Conservation (phyloP, 1,140 invertebrate species). For the Heliconius nattereri region DNA sequence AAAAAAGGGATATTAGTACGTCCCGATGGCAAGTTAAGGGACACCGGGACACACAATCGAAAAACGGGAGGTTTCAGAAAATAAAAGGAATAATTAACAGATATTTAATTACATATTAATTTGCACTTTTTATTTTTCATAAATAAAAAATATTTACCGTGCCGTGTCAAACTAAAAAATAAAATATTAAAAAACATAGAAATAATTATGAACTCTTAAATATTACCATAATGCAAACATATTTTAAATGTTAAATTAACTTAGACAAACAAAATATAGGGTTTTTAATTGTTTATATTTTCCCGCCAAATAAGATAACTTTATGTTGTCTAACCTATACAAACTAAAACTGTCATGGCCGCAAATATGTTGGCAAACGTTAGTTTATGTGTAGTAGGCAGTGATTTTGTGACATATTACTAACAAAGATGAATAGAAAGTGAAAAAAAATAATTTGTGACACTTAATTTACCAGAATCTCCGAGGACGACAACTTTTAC, state of each 20-base stretch:
- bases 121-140: no score
- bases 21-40: no score
- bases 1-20: no score
- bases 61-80: no score
- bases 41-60: no score
- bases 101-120: no score
- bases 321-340: slow-evolving; percentile 58
- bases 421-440: slow-evolving; percentile 39
- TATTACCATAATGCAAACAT: neutral
- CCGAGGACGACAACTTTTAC: slow-evolving; percentile 95
- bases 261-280: neutral
- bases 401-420: slow-evolving; percentile 29
- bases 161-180: no score
- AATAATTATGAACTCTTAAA: neutral
- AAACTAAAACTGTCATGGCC: slow-evolving; percentile 54
- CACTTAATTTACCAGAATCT: slow-evolving; percentile 88
- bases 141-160: no score
- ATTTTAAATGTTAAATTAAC: neutral
- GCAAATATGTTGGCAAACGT: slow-evolving; percentile 63
- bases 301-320: slow-evolving; percentile 43
- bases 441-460: slow-evolving; percentile 43
- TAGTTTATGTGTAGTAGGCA: slow-evolving; percentile 40
- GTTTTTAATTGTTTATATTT: slow-evolving; percentile 28
- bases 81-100: neutral
- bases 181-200: neutral